Base-by-base conservation (phyloP, 2,888 invertebrate genomes). In the Sinodicranocentrus sp. region DNA sequence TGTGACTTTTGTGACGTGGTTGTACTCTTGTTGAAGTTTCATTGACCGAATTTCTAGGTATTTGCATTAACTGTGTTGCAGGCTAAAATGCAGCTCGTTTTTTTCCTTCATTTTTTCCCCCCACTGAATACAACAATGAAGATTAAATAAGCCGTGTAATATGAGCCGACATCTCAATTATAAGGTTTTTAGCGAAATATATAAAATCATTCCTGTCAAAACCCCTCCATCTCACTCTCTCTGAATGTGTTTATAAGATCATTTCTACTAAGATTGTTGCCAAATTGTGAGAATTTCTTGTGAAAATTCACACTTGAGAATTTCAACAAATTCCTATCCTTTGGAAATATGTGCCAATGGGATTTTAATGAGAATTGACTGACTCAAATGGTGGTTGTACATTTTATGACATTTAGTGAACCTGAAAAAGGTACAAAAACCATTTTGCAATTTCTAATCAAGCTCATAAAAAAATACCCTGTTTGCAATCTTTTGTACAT, bases 1-100 rank as follows among this genome's bases (percentile, higher is more conserved):
- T 67, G 21, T 33, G 33, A 33, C 33, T n/a, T n/a, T n/a, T 67
- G 33, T 21, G 65, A 21, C 43, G 17, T n/a, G n/a, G n/a, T 33
- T 33, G 33, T 6, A 3, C 10, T 33, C 33, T 17, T 1, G 2
- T 17, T 6, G 19, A 10, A 8, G n/a, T 70, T 70, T 70, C 52
- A 70, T 70, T 70, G 70, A 70, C 70, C 70, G 70, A 70, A 23
- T 52, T 70, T 70, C 43, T 70, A 59, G 33, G 33, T 10, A 33
- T 26, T 59, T 6, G 17, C 33, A 33, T 3, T 52, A 19, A 52
- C 52, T 19, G 52, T 52, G n/a, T 52, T n/a, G 13, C 44, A 44
- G 44, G 2, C n/a, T n/a, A n/a, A n/a, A n/a, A n/a, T n/a, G n/a
- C n/a, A n/a, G n/a, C n/a, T n/a, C n/a, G n/a, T n/a, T n/a, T n/a